Evolutionary conservation across 2,797 vertebrate species (phyloP), one percentile per base, ranked within the genome.

Genomic region (Sebastes kiyomatsui): DNA sequence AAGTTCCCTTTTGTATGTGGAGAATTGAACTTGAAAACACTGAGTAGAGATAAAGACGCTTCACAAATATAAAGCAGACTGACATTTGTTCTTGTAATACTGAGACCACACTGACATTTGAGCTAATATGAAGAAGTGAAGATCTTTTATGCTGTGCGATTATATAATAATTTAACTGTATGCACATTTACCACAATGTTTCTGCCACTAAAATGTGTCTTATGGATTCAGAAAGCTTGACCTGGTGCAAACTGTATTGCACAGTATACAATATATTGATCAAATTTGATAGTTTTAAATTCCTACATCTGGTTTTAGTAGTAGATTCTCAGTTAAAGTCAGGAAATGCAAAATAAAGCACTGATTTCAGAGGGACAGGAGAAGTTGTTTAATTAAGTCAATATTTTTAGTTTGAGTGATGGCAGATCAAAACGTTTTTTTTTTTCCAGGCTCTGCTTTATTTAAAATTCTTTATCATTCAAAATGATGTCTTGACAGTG

Each of bases 381-480:
- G 49, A 54, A 32, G 46, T 28, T 65, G 33, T 67, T 79, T 35
- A 32, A 60, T 79, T 35, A 27, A 60, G 49, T 59, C 28, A 18
- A 2, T 73, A 27, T 67, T 83, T 80, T 75, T 66, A 69, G n/a
- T 64, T 55, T 2, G 49, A 80, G 30, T 56, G 72, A 72, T 28
- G 4, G 4, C 6, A 33, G 69, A 88, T 85, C 64, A 79, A 80
- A 84, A 64, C 11, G 14, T 2, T 22, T 42, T 61, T 27, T 27
- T 3, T 4, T 59, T 78, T 68, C 60, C 46, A 4, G n/a, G 35
- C 46, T n/a, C 22, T 61, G 60, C 67, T 76, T 80, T 71, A 84
- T 87, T 83, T 76, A 68, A 81, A 66, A 81, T 69, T 87, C 64
- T 72, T 65, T 7, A 9, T 84, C 13, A 67, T 79, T 81, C 22